These are phyloP conservation scores for Lophotriccus pileatus DNA, from an alignment of 2,797 vertebrate genomes.

Conservation along the genomic window DNA sequence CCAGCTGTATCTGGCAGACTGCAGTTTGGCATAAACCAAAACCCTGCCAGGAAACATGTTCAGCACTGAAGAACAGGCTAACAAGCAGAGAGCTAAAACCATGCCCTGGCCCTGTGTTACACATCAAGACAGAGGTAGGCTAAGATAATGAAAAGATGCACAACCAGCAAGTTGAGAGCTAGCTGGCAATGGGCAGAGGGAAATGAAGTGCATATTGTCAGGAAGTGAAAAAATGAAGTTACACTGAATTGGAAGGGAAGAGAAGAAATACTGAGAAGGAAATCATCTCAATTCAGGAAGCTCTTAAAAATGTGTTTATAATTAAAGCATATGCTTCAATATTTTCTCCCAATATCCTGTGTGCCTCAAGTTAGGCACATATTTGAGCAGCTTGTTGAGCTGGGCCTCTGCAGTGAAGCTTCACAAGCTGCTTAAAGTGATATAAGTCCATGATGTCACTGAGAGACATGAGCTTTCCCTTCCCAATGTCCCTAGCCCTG, in stretches of 20 bases:
- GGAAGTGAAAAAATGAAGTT: slow-evolving; percentile 26
- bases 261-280: slow-evolving; percentile 12
- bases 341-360: neutral
- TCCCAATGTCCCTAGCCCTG: neutral
- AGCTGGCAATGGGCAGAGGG: neutral
- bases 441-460: neutral
- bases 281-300: slow-evolving; percentile 28
- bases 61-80: neutral
- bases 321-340: slow-evolving; percentile 18
- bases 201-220: neutral
- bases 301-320: slow-evolving; percentile 36
- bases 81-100: neutral
- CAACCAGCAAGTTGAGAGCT: neutral
- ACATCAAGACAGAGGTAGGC: neutral
- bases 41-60: neutral
- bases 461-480: neutral
- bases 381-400: neutral
- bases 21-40: neutral
- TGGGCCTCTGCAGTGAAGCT: neutral
- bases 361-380: neutral
- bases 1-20: neutral
- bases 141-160: neutral
- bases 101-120: neutral
- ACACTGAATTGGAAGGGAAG: neutral
- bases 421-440: neutral